These are phyloP conservation scores for Conomelus anceps DNA, from an alignment of 2,888 invertebrate species.

Conservation along the genomic window DNA sequence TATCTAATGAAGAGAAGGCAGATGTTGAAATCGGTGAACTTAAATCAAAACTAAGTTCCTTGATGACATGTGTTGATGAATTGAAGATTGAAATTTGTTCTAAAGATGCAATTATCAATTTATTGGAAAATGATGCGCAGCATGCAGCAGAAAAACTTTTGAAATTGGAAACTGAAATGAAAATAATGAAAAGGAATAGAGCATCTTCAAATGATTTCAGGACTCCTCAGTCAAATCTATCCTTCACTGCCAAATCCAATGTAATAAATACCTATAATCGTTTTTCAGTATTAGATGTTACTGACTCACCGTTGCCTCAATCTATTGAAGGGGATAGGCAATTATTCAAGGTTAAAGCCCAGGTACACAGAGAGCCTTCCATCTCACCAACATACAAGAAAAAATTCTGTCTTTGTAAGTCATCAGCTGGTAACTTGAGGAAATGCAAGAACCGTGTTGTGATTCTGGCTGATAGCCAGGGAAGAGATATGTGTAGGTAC, in stretches of 20 bases:
- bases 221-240: not conserved
- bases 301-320: not conserved
- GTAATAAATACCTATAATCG: not conserved
- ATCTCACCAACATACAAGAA: too few relatives aligned
- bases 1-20: not conserved
- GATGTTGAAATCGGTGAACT: not conserved
- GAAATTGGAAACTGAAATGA: not conserved
- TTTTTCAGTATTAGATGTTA: not conserved
- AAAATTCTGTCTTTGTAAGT: too few relatives aligned
- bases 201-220: not conserved
- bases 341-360: not conserved
- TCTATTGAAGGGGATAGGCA: not conserved
- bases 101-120: not conserved
- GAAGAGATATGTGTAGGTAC: not conserved
- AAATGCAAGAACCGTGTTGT: not conserved
- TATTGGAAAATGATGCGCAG: not conserved
- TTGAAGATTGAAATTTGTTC: not conserved
- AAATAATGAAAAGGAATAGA: not conserved
- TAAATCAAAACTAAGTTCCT: not conserved
- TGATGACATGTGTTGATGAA: not conserved
- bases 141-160: not conserved
- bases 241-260: not conserved
- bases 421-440: too few relatives aligned
- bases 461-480: conserved; percentile 1
- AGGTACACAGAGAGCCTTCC: not conserved